Percentiles rank a stretch among this genome's conserved stretches.
These are phyloP conservation scores for Napeogenes sylphis DNA, from an alignment of 2,888 invertebrate genomes.

Conservation along the genomic window DNA sequence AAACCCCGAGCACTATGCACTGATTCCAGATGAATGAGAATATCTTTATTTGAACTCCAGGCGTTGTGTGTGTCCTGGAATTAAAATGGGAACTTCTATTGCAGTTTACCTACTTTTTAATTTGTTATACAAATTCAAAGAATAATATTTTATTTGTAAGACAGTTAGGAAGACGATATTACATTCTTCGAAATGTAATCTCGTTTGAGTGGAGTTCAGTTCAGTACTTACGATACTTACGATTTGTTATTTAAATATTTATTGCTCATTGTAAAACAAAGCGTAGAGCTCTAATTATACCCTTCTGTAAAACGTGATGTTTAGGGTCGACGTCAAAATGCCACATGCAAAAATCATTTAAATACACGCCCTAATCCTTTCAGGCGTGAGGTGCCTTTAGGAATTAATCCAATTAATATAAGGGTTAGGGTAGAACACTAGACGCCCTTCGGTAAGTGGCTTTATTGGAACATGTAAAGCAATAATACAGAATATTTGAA, in stretches of 20 bases:
- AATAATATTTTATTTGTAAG: too few relatives aligned
- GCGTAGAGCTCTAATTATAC: constrained; percentile 53
- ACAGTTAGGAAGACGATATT: neutral
- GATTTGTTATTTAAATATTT: constrained; percentile 66
- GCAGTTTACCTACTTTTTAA: too few relatives aligned
- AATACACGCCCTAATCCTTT: constrained; percentile 50
- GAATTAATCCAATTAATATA: constrained; percentile 66
- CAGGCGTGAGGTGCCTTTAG: constrained; percentile 53
- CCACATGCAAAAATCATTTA: constrained; percentile 66
- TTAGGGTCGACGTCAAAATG: constrained; percentile 56
- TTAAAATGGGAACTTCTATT: constrained; percentile 31
- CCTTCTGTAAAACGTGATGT: constrained; percentile 45
- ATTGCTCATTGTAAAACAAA: constrained; percentile 65
- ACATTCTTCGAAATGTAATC: constrained; percentile 7
- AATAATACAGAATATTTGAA: constrained; percentile 7
- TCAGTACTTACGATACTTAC: too few relatives aligned
- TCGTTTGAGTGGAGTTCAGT: neutral
- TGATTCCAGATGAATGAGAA: constrained; percentile 57
- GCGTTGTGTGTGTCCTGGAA: constrained; percentile 61
- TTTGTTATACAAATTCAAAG: too few relatives aligned
- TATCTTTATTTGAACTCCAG: constrained; percentile 70
- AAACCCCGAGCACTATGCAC: constrained; percentile 56
- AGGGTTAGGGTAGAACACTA: constrained; percentile 40
- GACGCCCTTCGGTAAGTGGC: constrained; percentile 26
- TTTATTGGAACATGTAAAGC: constrained; percentile 21